Evolutionary conservation across 2,113 vertebrate species (phyloP), one percentile per base, ranked within the genome.

Genomic region (Mungos mungo): DNA sequence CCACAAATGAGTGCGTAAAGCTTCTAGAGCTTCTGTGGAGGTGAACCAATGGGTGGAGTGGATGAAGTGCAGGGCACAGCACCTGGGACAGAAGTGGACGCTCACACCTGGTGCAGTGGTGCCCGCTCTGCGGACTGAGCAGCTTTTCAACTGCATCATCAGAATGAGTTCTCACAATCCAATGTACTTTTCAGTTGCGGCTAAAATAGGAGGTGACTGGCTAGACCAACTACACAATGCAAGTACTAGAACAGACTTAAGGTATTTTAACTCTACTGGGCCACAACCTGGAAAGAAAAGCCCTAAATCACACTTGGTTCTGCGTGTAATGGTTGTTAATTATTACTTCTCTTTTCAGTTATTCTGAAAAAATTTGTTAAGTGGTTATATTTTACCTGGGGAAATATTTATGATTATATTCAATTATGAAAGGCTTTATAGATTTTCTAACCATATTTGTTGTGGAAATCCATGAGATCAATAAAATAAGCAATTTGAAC

Each of bases 391-490:
- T 83, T 96, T 87, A 23, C 54, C 29, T 93, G 14, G 63, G 86
- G 90, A 94, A 94, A 84, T 81, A 35, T 47, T 91, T 81, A 76
- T 60, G 71, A 88, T 89, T 80, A 41, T 90, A 35, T 82, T 82
- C 69, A 76, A 31, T 65, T 87, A n/a, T 52, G 93, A 87, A 19
- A 80, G 50, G 65, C 18, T 87, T 69, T 80, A 80, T 76, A 95
- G 97, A 88, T 80, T 90, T 41, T 35, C 69, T 35, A 93, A 86
- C 10, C 29, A 83, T 19, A 9, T 94, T 77, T 92, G 50, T 60
- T 66, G 31, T 83, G 18, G 54, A 93, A 97, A 65, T 35, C 57
- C 33, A 83, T n/a, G 25, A 87, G 12, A 92, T 27, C 57, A 83
- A 69, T 77, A 74, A 85, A 95, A 92, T 83, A 92, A 82, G 27